Conservation (phyloP, 2,888 invertebrate species). For the Sminthurides aquaticus region DNA sequence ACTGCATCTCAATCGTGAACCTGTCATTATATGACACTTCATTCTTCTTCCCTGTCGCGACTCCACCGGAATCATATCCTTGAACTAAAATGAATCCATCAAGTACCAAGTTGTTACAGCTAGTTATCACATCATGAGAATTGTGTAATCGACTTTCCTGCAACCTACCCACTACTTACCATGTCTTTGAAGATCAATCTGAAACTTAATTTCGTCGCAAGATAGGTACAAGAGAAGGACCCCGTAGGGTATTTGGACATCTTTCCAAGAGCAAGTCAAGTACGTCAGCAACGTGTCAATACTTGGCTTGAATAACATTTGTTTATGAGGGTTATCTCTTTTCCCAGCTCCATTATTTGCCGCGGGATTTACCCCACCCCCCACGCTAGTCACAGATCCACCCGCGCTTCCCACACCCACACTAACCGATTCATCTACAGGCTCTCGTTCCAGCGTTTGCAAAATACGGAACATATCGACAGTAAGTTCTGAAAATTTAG, state of each 20-base stretch:
- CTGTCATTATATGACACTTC: conserved; percentile 18
- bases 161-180: too few species aligned
- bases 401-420: neutral
- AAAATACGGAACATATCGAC: conserved; percentile 97
- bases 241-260: conserved; percentile 75
- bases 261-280: conserved; percentile 82
- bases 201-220: conserved; percentile 56
- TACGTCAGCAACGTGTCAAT: conserved; percentile 76
- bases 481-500: conserved; percentile 91
- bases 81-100: conserved; percentile 6
- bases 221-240: conserved; percentile 87
- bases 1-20: conserved; percentile 51
- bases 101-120: neutral
- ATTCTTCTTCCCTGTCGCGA: conserved; percentile 76
- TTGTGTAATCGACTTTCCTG: neutral
- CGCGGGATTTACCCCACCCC: neutral
- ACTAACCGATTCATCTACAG: conserved; percentile 59
- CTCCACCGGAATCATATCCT: conserved; percentile 86
- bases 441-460: conserved; percentile 87
- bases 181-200: conserved; percentile 19
- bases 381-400: neutral
- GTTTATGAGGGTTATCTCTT: conserved; percentile 92
- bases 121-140: neutral
- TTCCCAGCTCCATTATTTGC: conserved; percentile 45
- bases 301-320: conserved; percentile 88